These are phyloP conservation scores for Sebastiscus tertius DNA, from an alignment of 2,797 vertebrate genomes.

Conservation along the genomic window DNA sequence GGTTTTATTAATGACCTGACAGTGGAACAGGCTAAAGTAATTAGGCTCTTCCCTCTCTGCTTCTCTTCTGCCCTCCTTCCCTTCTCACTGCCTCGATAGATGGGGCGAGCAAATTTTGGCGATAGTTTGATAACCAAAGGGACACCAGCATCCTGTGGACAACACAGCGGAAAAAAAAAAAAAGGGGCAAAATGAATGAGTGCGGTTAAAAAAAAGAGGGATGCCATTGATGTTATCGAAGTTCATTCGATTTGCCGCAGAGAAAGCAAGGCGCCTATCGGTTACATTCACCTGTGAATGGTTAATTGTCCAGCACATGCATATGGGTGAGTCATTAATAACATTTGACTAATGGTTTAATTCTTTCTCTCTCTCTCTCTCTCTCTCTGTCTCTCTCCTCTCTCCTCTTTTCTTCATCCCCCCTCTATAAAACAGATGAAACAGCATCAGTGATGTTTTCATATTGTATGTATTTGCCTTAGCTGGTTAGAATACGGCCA, in stretches of 20 bases:
- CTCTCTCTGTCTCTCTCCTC: neutral
- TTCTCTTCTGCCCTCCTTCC: constrained; percentile 63
- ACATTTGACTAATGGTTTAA: constrained; percentile 90
- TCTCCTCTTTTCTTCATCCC: neutral
- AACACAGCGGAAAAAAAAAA: constrained; percentile 77
- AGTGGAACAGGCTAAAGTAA: constrained; percentile 90
- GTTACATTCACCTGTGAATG: constrained; percentile 98
- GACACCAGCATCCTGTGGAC: constrained; percentile 44
- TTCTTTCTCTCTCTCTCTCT: constrained; percentile 59
- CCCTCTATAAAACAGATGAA: neutral
- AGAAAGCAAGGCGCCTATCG: constrained; percentile 88
- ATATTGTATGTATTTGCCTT: neutral
- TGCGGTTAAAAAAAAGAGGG: constrained; percentile 66
- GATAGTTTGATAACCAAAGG: constrained; percentile 97
- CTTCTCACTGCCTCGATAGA: constrained; percentile 81
- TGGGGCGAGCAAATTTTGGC: constrained; percentile 94
- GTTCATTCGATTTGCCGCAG: constrained; percentile 90
- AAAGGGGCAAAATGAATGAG: constrained; percentile 72
- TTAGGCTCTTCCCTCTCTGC: constrained; percentile 89
- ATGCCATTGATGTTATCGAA: constrained; percentile 92
- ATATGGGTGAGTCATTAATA: constrained; percentile 95
- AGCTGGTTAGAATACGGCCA: neutral
- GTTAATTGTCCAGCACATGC: constrained; percentile 94
- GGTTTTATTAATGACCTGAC: constrained; percentile 99
- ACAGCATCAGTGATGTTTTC: neutral